phyloP scores from a whole-genome alignment of 2,113 vertebrate genomes.

The Hemibagrus wyckioides region DNA sequence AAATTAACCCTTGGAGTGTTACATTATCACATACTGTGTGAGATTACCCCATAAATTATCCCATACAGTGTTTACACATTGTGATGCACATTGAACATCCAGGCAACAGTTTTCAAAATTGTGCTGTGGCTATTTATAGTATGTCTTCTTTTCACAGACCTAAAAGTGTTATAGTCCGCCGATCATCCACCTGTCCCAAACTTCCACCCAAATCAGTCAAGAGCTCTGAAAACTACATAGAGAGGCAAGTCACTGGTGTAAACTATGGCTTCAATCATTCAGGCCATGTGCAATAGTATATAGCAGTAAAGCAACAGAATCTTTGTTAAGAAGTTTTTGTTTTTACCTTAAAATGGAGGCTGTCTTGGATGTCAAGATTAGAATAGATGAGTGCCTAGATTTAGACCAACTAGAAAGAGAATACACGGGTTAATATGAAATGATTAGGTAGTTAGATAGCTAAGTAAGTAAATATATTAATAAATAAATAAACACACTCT shows the following conservation, averaged over 20 bases:
- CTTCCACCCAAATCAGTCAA: slow-evolving; percentile 34
- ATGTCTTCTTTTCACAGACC: slow-evolving; percentile 5
- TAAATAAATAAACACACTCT: background rate
- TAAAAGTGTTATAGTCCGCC: background rate
- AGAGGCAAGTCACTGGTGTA: slow-evolving; percentile 59
- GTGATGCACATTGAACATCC: too few species aligned
- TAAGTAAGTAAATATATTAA: too few species aligned
- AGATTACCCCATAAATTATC: too few species aligned
- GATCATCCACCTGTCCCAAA: background rate
- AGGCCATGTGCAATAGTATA: background rate
- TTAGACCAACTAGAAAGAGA: background rate
- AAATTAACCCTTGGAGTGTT: too few species aligned
- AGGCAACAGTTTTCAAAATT: background rate
- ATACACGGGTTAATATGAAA: background rate
- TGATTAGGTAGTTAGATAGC: too few species aligned
- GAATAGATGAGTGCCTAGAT: background rate
- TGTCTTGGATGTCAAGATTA: background rate
- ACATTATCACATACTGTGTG: too few species aligned
- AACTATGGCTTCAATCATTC: background rate
- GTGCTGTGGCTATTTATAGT: background rate
- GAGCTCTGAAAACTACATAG: slow-evolving; percentile 49
- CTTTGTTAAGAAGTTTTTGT: background rate
- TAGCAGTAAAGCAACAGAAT: background rate
- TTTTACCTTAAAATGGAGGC: background rate
- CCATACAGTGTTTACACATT: too few species aligned